Conservation (phyloP, 2,797 vertebrate genomes). For the Kryptolebias ocellatus region DNA sequence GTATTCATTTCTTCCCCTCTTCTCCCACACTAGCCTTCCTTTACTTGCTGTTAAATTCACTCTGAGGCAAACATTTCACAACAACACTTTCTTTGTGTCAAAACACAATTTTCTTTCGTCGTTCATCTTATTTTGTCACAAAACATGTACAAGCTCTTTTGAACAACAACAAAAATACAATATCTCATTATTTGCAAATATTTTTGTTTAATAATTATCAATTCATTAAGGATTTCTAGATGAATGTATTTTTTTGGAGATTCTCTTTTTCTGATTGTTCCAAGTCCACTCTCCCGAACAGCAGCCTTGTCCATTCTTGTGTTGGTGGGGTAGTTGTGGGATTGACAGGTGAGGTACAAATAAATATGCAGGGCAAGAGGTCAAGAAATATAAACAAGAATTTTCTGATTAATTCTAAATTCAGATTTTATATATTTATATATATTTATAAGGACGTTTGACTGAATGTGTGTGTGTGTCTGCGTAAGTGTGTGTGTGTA, state of each 20-base stretch:
- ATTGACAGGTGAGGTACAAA: constrained; percentile 64
- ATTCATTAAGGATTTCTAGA: constrained; percentile 48
- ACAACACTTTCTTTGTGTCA: constrained; percentile 32
- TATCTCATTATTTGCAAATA: constrained; percentile 74
- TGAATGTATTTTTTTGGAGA: constrained; percentile 66
- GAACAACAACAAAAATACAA: constrained; percentile 85
- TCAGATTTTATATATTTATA: constrained; percentile 60
- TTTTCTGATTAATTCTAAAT: constrained; percentile 74
- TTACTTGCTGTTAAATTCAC: constrained; percentile 25
- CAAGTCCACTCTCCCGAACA: constrained; percentile 57
- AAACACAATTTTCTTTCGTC: constrained; percentile 61
- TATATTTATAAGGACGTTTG: constrained; percentile 63
- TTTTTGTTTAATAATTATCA: constrained; percentile 71
- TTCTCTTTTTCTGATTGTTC: constrained; percentile 76
- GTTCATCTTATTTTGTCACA: constrained; percentile 80
- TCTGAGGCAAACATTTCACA: constrained; percentile 67
- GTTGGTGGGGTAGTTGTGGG: constrained; percentile 21
- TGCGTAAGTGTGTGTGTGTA: constrained; percentile 20
- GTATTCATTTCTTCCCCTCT: constrained; percentile 13
- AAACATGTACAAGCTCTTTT: constrained; percentile 85
- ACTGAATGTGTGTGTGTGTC: constrained; percentile 55
- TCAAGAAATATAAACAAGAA: constrained; percentile 74
- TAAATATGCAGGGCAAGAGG: constrained; percentile 79
- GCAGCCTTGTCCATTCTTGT: constrained; percentile 59
- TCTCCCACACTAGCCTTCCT: constrained; percentile 3